Evolutionary conservation across 2,113 vertebrate species (phyloP).

Genomic region (Epinephelus moara): DNA sequence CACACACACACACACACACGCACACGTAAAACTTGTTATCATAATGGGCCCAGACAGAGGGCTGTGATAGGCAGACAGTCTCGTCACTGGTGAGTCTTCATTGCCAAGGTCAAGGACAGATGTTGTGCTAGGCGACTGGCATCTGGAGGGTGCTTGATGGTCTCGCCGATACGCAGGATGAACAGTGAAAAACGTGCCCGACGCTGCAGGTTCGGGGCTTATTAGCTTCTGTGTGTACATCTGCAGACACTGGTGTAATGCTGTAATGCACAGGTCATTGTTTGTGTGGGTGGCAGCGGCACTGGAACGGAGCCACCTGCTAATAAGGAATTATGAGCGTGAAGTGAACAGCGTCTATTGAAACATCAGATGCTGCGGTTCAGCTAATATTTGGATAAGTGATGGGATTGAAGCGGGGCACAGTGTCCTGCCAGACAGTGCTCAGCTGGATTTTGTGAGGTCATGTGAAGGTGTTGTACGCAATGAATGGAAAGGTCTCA

Average conservation of each 20-base stretch:
- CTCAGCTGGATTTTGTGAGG: slow-evolving; percentile 48
- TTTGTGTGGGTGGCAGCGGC: background rate
- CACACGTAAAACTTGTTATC: slow-evolving; percentile 26
- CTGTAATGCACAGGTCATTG: background rate
- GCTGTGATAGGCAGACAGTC: slow-evolving; percentile 23
- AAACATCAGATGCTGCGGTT: slow-evolving; percentile 34
- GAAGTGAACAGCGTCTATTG: slow-evolving; percentile 28
- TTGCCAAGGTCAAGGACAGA: slow-evolving; percentile 70
- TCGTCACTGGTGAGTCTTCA: background rate
- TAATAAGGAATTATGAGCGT: slow-evolving; percentile 58
- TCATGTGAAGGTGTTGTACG: slow-evolving; percentile 34
- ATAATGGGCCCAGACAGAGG: slow-evolving; percentile 38
- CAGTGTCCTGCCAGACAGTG: background rate
- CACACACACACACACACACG: background rate
- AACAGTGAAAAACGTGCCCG: slow-evolving; percentile 40
- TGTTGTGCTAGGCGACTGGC: slow-evolving; percentile 30
- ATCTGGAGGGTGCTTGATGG: slow-evolving; percentile 42
- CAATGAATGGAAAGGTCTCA: slow-evolving; percentile 20
- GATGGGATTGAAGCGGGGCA: background rate
- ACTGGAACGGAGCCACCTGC: slow-evolving; percentile 33
- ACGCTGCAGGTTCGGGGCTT: slow-evolving; percentile 15
- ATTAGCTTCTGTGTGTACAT: background rate
- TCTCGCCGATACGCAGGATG: background rate
- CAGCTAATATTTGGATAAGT: slow-evolving; percentile 52
- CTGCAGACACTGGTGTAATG: background rate